Base-by-base conservation (phyloP, 2,113 vertebrate species). In the sheep (Ovis aries) region DNA sequence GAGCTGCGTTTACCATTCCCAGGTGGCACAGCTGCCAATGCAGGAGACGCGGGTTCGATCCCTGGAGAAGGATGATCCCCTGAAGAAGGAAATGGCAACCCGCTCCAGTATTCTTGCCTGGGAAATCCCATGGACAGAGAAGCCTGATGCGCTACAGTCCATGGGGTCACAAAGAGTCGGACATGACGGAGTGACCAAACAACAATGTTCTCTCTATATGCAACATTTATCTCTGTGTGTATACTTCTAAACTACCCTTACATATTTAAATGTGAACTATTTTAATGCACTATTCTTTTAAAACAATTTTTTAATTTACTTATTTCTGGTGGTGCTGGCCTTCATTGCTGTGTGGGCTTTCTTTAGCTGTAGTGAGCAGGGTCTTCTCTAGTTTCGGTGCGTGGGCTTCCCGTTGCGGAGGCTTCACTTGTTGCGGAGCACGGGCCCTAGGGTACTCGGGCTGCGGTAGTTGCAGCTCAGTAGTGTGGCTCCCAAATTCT, bases 251-350 rank as follows among this genome's bases (percentile, higher is more conserved):
- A 55, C 84, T 82, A 48, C 45, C 23, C 27, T 19, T 27, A 90
- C 13, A 7, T 15, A 10, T 96, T 96, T 85, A 88, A 90, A 90
- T 82, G 55, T 60, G 92, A 90, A 52, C 62, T 86, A 62, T 50
- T 74, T 77, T 77, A 43, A 43, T 27, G 36, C 12, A 43, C 71
- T 77, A 43, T 77, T 77, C 40, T 43, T 43, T 50, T 6, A 36
- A n/a, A 77, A 43, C 6, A 6, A 0, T 1, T 36, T 40, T 23
- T 67, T 2, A 3, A 10, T 25, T 43, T 36, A 13, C 21, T 43
- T 43, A 15, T 43, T 27, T 77, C 43, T 43, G 36, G 71, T 23
- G 27, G 36, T 43, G 12, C 40, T 77, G 40, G 40, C 43, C 71
- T 77, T 43, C 71, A 1, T 43, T 14, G 23, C 12, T 43, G 40